phyloP scores from a whole-genome alignment of 2,113 vertebrate genomes.

The Bos indicus region DNA sequence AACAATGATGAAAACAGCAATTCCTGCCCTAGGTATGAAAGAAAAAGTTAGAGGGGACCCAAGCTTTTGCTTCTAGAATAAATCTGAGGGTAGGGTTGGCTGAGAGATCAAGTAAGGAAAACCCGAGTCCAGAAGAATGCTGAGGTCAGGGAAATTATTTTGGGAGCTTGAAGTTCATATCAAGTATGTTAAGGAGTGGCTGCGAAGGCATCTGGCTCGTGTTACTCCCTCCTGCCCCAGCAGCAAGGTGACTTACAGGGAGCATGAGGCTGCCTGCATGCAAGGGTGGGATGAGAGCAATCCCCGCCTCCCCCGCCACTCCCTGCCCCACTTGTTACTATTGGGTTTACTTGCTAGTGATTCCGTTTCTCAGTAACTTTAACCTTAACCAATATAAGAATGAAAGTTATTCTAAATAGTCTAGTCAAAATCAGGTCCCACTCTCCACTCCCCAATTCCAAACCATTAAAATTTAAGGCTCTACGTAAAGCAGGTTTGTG shows the following conservation, averaged over 20 bases:
- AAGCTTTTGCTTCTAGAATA: neutral
- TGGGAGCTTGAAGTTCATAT: constrained; percentile 70
- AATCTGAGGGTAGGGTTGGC: constrained; percentile 2
- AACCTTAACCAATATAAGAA: neutral
- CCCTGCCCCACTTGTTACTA: neutral
- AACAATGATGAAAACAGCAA: neutral
- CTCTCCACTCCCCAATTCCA: neutral
- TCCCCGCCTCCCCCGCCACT: neutral
- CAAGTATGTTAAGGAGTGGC: constrained; percentile 66
- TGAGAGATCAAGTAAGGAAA: constrained; percentile 67
- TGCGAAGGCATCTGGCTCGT: constrained; percentile 50
- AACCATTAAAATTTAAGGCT: neutral
- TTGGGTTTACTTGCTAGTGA: neutral
- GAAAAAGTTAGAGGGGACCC: neutral
- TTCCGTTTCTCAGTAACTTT: neutral
- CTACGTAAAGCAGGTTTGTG: neutral
- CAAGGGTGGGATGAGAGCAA: neutral
- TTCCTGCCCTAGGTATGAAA: neutral
- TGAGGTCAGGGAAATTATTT: constrained; percentile 71
- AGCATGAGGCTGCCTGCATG: neutral
- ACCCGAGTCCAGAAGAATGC: constrained; percentile 40
- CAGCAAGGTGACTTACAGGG: neutral
- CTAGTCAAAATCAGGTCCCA: neutral
- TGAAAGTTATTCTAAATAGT: neutral
- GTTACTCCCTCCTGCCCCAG: neutral